These are phyloP conservation scores for Microtus richardsoni DNA, from an alignment of 2,113 vertebrate species.

Conservation along the genomic window DNA sequence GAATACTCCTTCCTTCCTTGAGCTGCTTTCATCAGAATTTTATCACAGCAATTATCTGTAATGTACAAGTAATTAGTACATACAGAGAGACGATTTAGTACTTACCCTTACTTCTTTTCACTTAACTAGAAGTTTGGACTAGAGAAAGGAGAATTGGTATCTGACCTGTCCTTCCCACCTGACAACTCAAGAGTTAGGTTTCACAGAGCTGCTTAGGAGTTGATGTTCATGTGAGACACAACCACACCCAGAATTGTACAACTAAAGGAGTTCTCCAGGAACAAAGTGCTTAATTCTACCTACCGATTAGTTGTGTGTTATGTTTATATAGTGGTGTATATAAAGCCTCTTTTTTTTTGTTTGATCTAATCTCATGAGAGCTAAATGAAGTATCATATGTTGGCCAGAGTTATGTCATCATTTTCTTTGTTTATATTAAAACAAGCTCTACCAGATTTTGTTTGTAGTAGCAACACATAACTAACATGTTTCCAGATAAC, in stretches of 20 bases:
- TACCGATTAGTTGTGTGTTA: neutral
- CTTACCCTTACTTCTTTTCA: neutral
- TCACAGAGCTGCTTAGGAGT: neutral
- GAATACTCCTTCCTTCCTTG: neutral
- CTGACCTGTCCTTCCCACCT: neutral
- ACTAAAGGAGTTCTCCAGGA: neutral
- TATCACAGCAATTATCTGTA: neutral
- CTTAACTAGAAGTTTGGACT: neutral
- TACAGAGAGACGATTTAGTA: neutral
- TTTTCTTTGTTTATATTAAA: slow-evolving; percentile 60
- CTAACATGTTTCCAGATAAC: neutral
- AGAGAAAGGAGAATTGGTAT: neutral
- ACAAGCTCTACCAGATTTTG: slow-evolving; percentile 50
- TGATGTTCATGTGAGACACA: neutral
- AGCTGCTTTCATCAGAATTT: neutral
- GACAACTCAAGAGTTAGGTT: neutral
- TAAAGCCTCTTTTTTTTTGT: slow-evolving; percentile 56
- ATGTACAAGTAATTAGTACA: neutral
- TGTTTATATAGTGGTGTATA: neutral
- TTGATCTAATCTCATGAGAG: slow-evolving; percentile 24
- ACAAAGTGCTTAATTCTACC: neutral
- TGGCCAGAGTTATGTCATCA: neutral
- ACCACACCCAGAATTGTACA: neutral
- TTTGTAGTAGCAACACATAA: slow-evolving; percentile 15
- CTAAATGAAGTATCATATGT: neutral